Evolutionary conservation across 2,888 invertebrate genomes (phyloP).

Genomic region (Ischnus inquisitorius): DNA sequence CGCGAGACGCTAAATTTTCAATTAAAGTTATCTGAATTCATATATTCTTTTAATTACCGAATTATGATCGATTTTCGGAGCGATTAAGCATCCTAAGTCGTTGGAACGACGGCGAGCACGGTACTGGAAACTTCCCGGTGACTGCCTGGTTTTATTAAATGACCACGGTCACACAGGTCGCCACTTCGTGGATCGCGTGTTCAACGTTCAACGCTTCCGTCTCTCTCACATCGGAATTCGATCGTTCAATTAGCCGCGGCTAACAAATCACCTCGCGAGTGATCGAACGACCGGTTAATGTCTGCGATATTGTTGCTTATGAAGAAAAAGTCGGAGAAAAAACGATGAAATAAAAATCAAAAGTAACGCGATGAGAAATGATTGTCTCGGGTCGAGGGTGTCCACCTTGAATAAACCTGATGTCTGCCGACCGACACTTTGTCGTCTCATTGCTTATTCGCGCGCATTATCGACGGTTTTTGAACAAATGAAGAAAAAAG

Average conservation of each 20-base stretch:
- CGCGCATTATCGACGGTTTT: neutral
- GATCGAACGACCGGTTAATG: constrained; percentile 3
- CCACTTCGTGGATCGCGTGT: constrained; percentile 3
- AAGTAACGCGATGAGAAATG: constrained; percentile 1
- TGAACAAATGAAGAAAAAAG: neutral
- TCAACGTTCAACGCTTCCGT: constrained; percentile 2
- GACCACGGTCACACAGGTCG: neutral
- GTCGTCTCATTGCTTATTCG: neutral
- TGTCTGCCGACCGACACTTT: constrained; percentile 9
- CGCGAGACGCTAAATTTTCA: neutral
- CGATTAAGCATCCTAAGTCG: neutral
- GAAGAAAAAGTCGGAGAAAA: too few species aligned
- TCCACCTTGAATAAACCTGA: constrained; percentile 41
- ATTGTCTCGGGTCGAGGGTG: constrained; percentile 6
- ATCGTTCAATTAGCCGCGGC: neutral
- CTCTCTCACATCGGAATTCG: neutral
- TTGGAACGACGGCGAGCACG: constrained; percentile 24
- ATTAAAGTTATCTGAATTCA: neutral
- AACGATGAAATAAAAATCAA: neutral
- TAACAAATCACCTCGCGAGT: neutral
- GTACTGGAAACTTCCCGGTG: constrained; percentile 52
- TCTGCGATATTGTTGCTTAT: neutral
- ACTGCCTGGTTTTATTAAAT: constrained; percentile 50
- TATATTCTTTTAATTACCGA: neutral
- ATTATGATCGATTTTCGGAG: neutral